Percentiles rank a stretch among this genome's conserved stretches.
Conservation (phyloP, 2,888 invertebrate species). For the Oscheius onirici region DNA sequence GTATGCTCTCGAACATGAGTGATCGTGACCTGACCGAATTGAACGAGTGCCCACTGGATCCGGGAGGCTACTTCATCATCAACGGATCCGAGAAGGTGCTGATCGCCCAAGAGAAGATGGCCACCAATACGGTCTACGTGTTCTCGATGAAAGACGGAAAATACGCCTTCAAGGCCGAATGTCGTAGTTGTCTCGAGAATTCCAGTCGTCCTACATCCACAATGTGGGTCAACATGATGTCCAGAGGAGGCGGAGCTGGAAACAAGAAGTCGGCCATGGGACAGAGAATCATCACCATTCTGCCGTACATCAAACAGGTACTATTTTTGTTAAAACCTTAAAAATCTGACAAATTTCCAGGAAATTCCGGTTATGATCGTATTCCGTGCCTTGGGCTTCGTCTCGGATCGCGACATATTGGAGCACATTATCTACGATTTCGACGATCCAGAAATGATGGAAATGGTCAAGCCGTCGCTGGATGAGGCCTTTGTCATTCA, state of each 20-base stretch:
- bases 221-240: slow-evolving; percentile 94
- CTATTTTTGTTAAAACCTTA: not conserved
- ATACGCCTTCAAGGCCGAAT: slow-evolving; percentile 97
- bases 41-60: slow-evolving; percentile 98
- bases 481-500: slow-evolving; percentile 98
- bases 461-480: slow-evolving; percentile 99
- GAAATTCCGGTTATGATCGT: slow-evolving; percentile 99
- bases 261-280: slow-evolving; percentile 94
- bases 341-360: slow-evolving; percentile 73
- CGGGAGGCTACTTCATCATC: slow-evolving; percentile 97
- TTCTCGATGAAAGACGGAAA: slow-evolving; percentile 99
- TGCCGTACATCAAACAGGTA: slow-evolving; percentile 89
- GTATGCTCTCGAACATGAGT: slow-evolving; percentile 88
- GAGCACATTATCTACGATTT: slow-evolving; percentile 99
- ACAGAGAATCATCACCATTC: slow-evolving; percentile 94
- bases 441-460: slow-evolving; percentile 99
- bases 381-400: slow-evolving; percentile 97
- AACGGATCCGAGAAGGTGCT: slow-evolving; percentile 98
- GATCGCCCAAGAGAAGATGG: slow-evolving; percentile 99
- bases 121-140: slow-evolving; percentile 99
- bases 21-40: slow-evolving; percentile 99
- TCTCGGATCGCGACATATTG: slow-evolving; percentile 97
- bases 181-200: slow-evolving; percentile 91
- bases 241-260: slow-evolving; percentile 84
- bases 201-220: slow-evolving; percentile 92